A percentile compares a stretch with the other conserved stretches of the same genome.
phyloP scores from a whole-genome alignment of 2,888 invertebrate species.

The Oscheius sp. region DNA sequence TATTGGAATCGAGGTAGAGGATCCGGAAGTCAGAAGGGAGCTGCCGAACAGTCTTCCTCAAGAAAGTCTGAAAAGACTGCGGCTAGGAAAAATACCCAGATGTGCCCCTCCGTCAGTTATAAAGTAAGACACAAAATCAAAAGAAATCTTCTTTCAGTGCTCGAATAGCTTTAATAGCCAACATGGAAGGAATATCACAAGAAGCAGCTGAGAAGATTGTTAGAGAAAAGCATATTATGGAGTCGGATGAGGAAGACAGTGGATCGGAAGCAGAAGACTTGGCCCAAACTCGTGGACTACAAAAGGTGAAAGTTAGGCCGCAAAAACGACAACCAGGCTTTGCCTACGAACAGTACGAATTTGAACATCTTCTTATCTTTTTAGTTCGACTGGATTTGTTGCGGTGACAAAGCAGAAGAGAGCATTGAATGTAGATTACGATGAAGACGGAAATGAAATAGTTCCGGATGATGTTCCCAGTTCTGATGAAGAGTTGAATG shows the following conservation, averaged over 20 bases:
- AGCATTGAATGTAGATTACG: conserved; percentile 25
- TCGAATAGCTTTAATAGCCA: neutral
- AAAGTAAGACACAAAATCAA: neutral
- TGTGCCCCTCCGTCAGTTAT: neutral
- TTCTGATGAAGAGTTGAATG: neutral
- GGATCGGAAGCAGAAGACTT: neutral
- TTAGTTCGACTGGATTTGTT: neutral
- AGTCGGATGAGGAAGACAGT: conserved; percentile 5
- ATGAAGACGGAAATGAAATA: conserved; percentile 14
- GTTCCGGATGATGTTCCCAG: conserved; percentile 6
- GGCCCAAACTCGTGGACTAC: neutral
- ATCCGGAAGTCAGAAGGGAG: neutral
- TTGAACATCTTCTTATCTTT: neutral
- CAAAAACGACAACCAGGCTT: neutral
- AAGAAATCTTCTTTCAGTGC: neutral
- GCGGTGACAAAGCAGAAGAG: neutral
- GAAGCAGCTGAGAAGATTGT: conserved; percentile 20
- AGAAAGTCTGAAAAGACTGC: neutral
- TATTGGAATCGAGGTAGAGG: neutral
- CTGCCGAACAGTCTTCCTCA: neutral
- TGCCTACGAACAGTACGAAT: neutral
- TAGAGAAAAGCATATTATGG: conserved; percentile 2
- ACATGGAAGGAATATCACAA: neutral
- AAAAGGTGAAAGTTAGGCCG: neutral
- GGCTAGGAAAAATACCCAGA: conserved; percentile 7